These are phyloP conservation scores for Microctenopoma steveboyesi DNA, from an alignment of 2,797 vertebrate genomes.

Conservation along the genomic window DNA sequence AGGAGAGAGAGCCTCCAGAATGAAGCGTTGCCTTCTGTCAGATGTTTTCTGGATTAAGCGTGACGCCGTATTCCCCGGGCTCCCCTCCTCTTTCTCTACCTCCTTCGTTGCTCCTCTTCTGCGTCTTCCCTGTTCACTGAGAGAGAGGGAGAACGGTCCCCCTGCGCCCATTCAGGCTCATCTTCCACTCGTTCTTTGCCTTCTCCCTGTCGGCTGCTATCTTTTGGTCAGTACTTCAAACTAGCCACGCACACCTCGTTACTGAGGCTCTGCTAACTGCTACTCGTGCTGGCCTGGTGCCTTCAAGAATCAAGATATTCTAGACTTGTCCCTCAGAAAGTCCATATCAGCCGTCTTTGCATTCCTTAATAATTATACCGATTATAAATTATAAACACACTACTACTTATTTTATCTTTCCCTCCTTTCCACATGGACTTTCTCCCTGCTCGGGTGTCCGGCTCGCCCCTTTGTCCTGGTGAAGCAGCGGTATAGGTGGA, in stretches of 20 bases:
- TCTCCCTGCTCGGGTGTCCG: slow-evolving; percentile 8
- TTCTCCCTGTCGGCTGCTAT: not conserved
- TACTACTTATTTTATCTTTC: not conserved
- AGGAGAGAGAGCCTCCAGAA: slow-evolving; percentile 6
- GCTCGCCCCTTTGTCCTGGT: not conserved
- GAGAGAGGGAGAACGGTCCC: not conserved
- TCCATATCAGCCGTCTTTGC: not conserved
- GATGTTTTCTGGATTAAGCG: slow-evolving; percentile 19
- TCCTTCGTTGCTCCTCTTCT: not conserved
- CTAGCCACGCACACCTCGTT: not conserved
- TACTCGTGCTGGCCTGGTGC: slow-evolving; percentile 10
- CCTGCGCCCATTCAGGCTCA: not conserved
- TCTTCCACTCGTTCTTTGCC: not conserved
- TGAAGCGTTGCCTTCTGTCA: slow-evolving; percentile 11
- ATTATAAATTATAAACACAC: not conserved
- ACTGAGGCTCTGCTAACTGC: not conserved
- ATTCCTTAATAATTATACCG: not conserved
- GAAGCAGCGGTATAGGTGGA: slow-evolving; percentile 21
- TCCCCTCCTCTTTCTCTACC: slow-evolving; percentile 21
- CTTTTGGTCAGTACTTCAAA: slow-evolving; percentile 2
- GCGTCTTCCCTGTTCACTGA: not conserved
- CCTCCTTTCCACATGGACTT: not conserved
- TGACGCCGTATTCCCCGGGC: slow-evolving; percentile 37
- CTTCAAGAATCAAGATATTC: not conserved
- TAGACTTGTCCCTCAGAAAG: not conserved